These are phyloP conservation scores for Lepidotrigona ventralis DNA, from an alignment of 1,140 invertebrate species.

Conservation along the genomic window DNA sequence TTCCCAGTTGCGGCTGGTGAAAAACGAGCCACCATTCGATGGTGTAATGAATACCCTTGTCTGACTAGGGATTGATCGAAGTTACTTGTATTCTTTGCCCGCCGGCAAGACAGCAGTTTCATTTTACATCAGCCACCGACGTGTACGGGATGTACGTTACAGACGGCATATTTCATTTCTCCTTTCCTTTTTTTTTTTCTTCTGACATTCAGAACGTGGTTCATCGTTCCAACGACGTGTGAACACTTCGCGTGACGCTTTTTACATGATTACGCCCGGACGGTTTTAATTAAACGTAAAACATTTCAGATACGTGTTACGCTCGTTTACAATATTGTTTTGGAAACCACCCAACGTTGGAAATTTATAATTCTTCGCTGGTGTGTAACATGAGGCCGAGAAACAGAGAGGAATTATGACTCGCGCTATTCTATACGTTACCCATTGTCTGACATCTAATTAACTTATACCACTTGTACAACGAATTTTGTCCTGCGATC, in stretches of 20 bases:
- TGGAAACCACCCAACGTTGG: neutral
- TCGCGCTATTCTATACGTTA: neutral
- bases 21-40: slow-evolving; percentile 34
- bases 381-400: neutral
- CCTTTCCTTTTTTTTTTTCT: neutral
- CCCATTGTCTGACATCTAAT: neutral
- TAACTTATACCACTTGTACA: neutral
- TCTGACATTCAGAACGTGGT: neutral
- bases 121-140: neutral
- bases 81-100: slow-evolving; percentile 30
- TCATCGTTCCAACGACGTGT: neutral
- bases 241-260: neutral
- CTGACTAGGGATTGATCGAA: slow-evolving; percentile 28
- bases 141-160: neutral
- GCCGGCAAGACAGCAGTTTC: neutral
- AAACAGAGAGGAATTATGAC: neutral
- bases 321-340: neutral
- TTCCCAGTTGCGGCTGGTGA: neutral
- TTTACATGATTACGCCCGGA: neutral
- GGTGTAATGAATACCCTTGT: slow-evolving; percentile 27
- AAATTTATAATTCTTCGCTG: neutral
- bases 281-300: slow-evolving; percentile 5
- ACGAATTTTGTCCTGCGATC: too few species aligned
- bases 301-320: neutral
- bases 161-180: slow-evolving; percentile 1